These are phyloP conservation scores for Automeris io DNA, from an alignment of 2,888 invertebrate genomes.

Conservation along the genomic window DNA sequence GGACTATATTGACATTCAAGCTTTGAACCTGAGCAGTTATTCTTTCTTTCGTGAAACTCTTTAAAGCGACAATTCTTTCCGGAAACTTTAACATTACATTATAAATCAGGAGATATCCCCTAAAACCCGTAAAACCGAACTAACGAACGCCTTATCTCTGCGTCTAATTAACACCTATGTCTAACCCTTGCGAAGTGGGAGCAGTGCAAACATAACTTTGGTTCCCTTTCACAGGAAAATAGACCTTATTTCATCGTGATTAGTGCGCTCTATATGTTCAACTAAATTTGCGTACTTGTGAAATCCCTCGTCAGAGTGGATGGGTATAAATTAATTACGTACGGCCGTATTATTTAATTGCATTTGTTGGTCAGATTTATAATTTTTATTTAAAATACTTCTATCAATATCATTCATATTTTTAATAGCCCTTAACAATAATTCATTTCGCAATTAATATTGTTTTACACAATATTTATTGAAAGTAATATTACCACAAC, in stretches of 20 bases:
- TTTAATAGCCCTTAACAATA: too few species aligned
- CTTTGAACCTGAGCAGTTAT: too few species aligned
- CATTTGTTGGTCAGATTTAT: conserved; percentile 7
- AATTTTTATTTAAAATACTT: conserved; percentile 6
- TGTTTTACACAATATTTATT: too few species aligned
- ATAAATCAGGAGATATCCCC: conserved; percentile 5
- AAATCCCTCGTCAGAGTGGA: conserved; percentile 24
- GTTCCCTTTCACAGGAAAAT: conserved; percentile 4
- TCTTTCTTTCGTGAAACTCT: too few species aligned
- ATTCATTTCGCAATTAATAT: too few species aligned
- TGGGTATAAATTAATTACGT: conserved; percentile 30
- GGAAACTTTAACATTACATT: neutral
- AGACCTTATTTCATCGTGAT: conserved; percentile 5
- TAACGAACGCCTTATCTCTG: conserved; percentile 32
- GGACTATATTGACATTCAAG: too few species aligned
- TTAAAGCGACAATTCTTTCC: too few species aligned
- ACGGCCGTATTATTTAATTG: conserved; percentile 18
- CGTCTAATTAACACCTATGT: conserved; percentile 36
- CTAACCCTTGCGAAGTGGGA: conserved; percentile 17
- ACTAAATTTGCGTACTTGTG: neutral
- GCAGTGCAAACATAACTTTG: neutral
- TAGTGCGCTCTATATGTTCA: neutral
- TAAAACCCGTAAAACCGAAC: conserved; percentile 20
- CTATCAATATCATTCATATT: too few species aligned
- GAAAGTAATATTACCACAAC: too few species aligned